Percentiles rank a stretch among this genome's conserved stretches.
Evolutionary conservation across 2,797 vertebrate genomes (phyloP).

Genomic region (Tauraco hartlaubi): DNA sequence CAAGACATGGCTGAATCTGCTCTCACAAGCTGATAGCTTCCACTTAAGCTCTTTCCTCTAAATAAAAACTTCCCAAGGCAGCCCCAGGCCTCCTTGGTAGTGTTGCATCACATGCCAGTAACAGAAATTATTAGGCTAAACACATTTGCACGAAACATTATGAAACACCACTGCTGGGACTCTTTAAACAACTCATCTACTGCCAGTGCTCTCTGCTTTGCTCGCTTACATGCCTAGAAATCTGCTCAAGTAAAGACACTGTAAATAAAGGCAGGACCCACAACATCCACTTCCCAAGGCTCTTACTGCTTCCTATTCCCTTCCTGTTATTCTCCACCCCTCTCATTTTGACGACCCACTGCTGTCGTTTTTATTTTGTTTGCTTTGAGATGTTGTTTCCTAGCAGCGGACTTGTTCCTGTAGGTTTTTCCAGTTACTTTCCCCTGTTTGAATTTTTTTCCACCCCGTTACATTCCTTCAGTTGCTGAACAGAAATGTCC

Average conservation of each 20-base stretch:
- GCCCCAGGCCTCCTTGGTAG: background rate
- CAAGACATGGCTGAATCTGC: accelerated
- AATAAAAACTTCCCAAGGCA: background rate
- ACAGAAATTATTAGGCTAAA: background rate
- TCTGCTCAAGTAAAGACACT: background rate
- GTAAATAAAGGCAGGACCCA: background rate
- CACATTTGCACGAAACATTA: background rate
- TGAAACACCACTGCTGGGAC: background rate
- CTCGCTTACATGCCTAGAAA: background rate
- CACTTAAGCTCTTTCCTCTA: background rate
- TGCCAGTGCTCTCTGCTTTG: background rate
- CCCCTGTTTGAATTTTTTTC: background rate
- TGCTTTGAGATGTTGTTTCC: slow-evolving; percentile 27
- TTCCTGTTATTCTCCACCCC: slow-evolving; percentile 49
- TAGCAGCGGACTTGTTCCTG: background rate
- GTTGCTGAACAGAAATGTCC: background rate
- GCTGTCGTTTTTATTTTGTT: background rate
- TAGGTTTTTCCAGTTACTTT: background rate
- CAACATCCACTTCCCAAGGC: slow-evolving; percentile 6
- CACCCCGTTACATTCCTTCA: too few relatives aligned
- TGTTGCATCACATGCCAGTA: background rate
- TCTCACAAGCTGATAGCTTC: background rate
- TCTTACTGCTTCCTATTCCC: slow-evolving; percentile 14
- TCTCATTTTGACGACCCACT: background rate
- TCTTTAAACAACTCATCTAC: background rate